Percentiles rank a stretch among this genome's conserved stretches.
These are phyloP conservation scores for Mycalesis mineus DNA, from an alignment of 2,888 invertebrate genomes.

Conservation along the genomic window DNA sequence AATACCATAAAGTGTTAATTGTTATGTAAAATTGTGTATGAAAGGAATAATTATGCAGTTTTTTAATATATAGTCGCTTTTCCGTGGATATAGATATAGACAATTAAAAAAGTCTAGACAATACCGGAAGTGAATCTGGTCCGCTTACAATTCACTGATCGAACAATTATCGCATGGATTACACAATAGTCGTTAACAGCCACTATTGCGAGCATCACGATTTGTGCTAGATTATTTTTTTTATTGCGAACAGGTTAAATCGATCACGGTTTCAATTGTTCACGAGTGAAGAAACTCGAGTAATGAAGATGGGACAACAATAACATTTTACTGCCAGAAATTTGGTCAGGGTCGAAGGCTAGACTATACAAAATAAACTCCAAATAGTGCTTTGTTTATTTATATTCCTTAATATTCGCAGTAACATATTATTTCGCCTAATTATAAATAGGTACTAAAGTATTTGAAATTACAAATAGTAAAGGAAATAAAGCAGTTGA, in stretches of 20 bases:
- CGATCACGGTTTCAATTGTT: neutral
- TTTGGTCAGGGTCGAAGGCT: no score
- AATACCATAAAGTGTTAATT: no score
- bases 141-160: neutral
- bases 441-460: no score
- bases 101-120: neutral
- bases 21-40: no score
- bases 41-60: neutral
- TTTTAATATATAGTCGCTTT: neutral
- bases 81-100: neutral
- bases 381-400: no score
- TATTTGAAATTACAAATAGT: no score
- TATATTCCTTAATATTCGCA: no score
- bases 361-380: no score
- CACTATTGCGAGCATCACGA: neutral
- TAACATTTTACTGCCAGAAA: no score
- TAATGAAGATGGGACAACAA: no score
- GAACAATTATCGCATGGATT: neutral
- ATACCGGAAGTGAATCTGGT: conserved; percentile 3
- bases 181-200: neutral
- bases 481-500: no score
- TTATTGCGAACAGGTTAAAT: neutral
- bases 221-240: neutral
- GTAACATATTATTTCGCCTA: no score
- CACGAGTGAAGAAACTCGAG: neutral